Base-by-base conservation (phyloP, 23 tunicate species). In the Halocynthia roretzi region DNA sequence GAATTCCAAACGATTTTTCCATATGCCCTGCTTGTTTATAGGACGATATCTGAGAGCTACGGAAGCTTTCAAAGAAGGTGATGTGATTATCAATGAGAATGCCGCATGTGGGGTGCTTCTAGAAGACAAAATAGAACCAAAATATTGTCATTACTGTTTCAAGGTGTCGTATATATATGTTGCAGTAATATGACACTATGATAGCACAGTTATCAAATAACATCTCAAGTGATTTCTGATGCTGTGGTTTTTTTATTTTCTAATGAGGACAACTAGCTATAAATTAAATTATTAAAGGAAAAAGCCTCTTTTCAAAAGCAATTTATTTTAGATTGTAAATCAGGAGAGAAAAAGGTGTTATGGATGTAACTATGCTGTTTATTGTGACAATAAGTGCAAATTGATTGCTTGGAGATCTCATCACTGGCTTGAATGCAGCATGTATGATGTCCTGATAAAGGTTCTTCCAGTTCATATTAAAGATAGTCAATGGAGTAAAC, bases 401-500 rank as follows among this genome's bases (percentile, higher is more conserved):
- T 18, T 40, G 7, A 23, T 21, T n/a, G 85, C 96, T 10, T 90
- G 96, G 96, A 68, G 60, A 58, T 12, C 52, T 20, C 73, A 90
- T 75, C 96, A 90, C 75, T 90, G 96, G 96, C 55, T 90, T 23
- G 96, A 90, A 77, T 90, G 96, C 70, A 70, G 72, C 23, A 82
- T 87, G 82, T 76, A 80, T 77, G 76, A 78, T 19, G 56, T 76
- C 31, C 14, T 87, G 14, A 12, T 50, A 23, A 77, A 77, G 85
- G 93, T 87, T 50, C 0, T 6, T 56, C 4, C 17, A 20, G 15
- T 6, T 75, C 23, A 19, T 76, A 64, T 64, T 68, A 2, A 17
- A 18, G 20, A 21, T n/a, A 21, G 14, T n/a, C 17, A 19, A 12
- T 18, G 17, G 21, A 68, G 72, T 72, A 70, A 51, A 14, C 5